Percentiles rank a stretch among this genome's conserved stretches.
These are phyloP conservation scores for Habrosyne pyritoides DNA, from an alignment of 2,888 invertebrate genomes.

Conservation along the genomic window DNA sequence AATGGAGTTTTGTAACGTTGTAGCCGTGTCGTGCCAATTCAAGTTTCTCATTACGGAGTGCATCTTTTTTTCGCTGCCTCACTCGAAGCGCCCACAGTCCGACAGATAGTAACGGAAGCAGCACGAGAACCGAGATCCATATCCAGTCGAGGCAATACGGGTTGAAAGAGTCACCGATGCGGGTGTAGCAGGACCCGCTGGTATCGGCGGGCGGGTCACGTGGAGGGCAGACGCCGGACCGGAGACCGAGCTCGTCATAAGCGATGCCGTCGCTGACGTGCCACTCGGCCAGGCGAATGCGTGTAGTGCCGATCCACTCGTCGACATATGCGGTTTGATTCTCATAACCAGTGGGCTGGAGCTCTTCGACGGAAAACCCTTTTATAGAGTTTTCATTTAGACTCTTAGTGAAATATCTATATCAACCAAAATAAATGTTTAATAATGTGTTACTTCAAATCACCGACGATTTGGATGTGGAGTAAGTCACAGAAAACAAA, in stretches of 20 bases:
- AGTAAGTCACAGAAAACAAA: no score
- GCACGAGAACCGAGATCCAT: slow-evolving; percentile 16
- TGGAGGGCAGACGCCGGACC: slow-evolving; percentile 51
- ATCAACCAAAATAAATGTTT: no score
- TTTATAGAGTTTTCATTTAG: neutral
- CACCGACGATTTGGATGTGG: no score
- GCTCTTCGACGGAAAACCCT: neutral
- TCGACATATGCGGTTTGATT: neutral
- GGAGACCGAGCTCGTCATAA: slow-evolving; percentile 62
- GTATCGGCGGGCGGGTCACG: slow-evolving; percentile 24
- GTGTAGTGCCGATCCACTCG: slow-evolving; percentile 81
- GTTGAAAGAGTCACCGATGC: slow-evolving; percentile 20
- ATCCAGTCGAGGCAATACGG: neutral
- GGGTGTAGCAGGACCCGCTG: slow-evolving; percentile 29
- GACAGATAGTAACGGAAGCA: slow-evolving; percentile 29
- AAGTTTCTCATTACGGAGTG: slow-evolving; percentile 16
- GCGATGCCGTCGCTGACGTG: slow-evolving; percentile 79
- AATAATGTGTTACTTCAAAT: no score
- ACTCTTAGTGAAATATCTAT: neutral
- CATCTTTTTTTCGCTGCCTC: slow-evolving; percentile 27
- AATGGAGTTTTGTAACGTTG: slow-evolving; percentile 31
- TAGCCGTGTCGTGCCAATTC: slow-evolving; percentile 40
- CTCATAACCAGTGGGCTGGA: slow-evolving; percentile 20
- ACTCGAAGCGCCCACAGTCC: slow-evolving; percentile 62
- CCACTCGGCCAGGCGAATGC: slow-evolving; percentile 80